Evolutionary conservation across 2,113 vertebrate species (phyloP).

Genomic region (Chrysochloris asiatica): DNA sequence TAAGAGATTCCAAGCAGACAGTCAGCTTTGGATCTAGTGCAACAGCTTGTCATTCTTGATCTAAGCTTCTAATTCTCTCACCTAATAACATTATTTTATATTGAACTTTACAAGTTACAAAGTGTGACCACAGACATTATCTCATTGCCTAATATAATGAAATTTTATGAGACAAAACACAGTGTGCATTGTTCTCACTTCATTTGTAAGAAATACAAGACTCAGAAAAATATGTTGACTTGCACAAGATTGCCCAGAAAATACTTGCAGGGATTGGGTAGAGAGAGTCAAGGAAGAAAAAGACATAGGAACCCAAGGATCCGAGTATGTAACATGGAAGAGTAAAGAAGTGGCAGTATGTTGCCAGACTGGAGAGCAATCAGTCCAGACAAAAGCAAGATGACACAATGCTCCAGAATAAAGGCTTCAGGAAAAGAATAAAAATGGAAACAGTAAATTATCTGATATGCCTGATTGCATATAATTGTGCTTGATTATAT

Average conservation of each 20-base stretch:
- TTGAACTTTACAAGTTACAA: constrained; percentile 14
- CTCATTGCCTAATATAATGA: not conserved
- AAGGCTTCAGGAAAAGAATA: not conserved
- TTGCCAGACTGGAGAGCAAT: not conserved
- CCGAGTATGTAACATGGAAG: not conserved
- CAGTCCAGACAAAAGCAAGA: not conserved
- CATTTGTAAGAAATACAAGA: not conserved
- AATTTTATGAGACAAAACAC: not conserved
- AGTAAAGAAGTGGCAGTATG: not conserved
- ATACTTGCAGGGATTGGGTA: not conserved
- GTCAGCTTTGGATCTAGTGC: not conserved
- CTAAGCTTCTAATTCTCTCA: not conserved
- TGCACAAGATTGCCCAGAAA: not conserved
- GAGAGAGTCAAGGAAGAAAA: not conserved
- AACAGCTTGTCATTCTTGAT: too few species aligned
- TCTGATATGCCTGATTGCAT: not conserved
- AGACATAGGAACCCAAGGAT: not conserved
- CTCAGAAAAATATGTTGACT: not conserved
- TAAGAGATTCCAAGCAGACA: not conserved
- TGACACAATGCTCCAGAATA: not conserved
- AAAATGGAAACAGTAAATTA: not conserved
- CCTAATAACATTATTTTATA: not conserved
- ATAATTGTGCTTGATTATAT: not conserved
- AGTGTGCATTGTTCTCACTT: not conserved
- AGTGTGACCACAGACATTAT: not conserved